Percentiles rank a stretch among this genome's conserved stretches.
phyloP scores from a whole-genome alignment of 2,888 invertebrate genomes.

The Sepiola atlantica region DNA sequence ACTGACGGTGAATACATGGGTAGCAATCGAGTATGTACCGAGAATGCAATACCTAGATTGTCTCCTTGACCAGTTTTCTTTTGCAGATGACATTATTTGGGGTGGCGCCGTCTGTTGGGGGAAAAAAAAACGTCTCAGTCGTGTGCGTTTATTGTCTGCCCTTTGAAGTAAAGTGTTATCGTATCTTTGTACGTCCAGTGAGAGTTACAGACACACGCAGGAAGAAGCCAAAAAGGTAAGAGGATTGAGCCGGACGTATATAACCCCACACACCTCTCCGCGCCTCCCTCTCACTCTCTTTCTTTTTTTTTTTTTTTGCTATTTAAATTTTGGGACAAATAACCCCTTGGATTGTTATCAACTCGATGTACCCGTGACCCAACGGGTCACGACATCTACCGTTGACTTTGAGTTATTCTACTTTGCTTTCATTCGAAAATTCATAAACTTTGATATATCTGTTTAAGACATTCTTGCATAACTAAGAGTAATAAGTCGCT shows the following conservation, averaged over 20 bases:
- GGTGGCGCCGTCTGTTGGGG: too few species aligned
- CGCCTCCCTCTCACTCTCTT: background rate
- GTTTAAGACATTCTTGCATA: too few species aligned
- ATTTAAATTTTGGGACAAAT: background rate
- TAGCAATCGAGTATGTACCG: background rate
- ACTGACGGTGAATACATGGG: background rate
- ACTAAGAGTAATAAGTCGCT: too few species aligned
- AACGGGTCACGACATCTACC: background rate
- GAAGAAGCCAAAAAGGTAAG: background rate
- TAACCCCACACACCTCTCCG: too few species aligned
- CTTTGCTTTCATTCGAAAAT: too few species aligned
- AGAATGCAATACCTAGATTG: background rate
- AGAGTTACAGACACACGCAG: background rate
- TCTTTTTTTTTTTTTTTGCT: background rate
- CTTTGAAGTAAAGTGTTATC: too few species aligned
- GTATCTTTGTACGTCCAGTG: too few species aligned
- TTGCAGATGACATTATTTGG: background rate
- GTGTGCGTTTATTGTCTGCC: too few species aligned
- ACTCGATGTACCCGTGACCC: background rate
- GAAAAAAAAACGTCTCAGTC: too few species aligned
- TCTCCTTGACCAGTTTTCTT: background rate
- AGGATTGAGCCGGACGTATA: background rate
- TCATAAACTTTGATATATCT: too few species aligned
- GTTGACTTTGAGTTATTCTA: background rate
- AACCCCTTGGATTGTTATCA: background rate